Evolutionary conservation across 2,113 vertebrate species (phyloP), one percentile per base, ranked within the genome.

Genomic region (Platanista minor): DNA sequence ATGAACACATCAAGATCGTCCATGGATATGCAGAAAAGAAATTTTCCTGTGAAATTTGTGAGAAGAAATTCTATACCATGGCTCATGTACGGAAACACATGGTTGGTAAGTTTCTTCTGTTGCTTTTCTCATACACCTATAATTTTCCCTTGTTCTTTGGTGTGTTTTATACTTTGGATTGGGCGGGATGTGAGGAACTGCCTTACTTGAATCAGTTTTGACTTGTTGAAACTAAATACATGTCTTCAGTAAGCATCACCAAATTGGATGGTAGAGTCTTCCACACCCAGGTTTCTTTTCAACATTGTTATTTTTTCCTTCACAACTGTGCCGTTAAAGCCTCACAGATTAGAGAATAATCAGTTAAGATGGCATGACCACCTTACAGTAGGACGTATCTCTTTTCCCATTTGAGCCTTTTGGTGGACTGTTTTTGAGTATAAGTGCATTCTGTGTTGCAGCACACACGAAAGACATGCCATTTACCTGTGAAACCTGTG

Each of bases 41-140:
- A 95, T 99, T 99, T 98, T 99, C 99, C 52, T 99, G 99, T 96
- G 99, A 99, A 98, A 99, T 99, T 81, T 99, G 99, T 11, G 99
- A 99, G 97, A 99, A 99, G 98, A 99, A 99, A 98, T 99, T 99
- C 98, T 99, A 99, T 98, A 99, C 99, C 81, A 99, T 99, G 99
- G 99, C 99, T 95, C 99, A 99, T 20, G 99, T 99, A 95, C 99
- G 99, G 93, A 99, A 99, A 98, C 99, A 99, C 98, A 99, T 99
- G 99, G 99, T 99, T 96, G 99, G 99, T 99, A 98, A 99, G 99
- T 99, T 86, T 46, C 23, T 94, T 0, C 74, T 1, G 1, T 91
- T 80, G 14, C 33, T 91, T 18, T 71, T 81, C 72, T n/a, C 89
- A 89, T 69, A 88, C 41, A 25, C 67, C 94, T 64, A 0, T 39